Conservation (phyloP, 2,797 vertebrate genomes). For the Antennarius maculatus region DNA sequence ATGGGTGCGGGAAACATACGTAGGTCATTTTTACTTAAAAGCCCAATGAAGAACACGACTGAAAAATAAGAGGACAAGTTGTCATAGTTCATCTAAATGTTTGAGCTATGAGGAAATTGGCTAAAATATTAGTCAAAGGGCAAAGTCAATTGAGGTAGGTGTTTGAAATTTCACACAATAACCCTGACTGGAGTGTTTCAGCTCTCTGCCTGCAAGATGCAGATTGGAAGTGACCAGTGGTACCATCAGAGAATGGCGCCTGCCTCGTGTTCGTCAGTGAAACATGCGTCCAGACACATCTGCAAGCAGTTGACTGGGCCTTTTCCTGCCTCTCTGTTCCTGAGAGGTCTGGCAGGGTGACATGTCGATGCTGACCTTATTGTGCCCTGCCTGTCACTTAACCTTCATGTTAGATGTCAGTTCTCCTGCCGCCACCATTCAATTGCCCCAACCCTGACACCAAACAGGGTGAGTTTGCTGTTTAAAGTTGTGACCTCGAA, state of each 20-base stretch:
- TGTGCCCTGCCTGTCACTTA: slow-evolving; percentile 83
- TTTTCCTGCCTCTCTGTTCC: slow-evolving; percentile 76
- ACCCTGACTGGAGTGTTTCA: slow-evolving; percentile 55
- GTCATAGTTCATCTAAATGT: slow-evolving; percentile 31
- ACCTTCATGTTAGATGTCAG: slow-evolving; percentile 81
- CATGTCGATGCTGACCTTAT: slow-evolving; percentile 79
- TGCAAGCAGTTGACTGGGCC: slow-evolving; percentile 83
- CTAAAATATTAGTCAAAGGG: slow-evolving; percentile 61
- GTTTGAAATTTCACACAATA: slow-evolving; percentile 59
- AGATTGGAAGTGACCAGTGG: slow-evolving; percentile 83
- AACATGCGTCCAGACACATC: slow-evolving; percentile 82
- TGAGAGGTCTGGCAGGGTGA: slow-evolving; percentile 81
- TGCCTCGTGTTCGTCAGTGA: slow-evolving; percentile 79
- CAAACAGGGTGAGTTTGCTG: slow-evolving; percentile 53
- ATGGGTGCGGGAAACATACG: neutral
- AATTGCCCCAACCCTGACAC: slow-evolving; percentile 65
- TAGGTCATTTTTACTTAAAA: neutral
- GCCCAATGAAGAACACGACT: neutral
- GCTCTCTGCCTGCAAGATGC: slow-evolving; percentile 65
- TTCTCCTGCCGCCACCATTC: slow-evolving; percentile 69
- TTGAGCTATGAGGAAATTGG: slow-evolving; percentile 47
- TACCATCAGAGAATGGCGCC: slow-evolving; percentile 80
- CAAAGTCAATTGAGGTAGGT: slow-evolving; percentile 44
- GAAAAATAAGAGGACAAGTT: neutral
- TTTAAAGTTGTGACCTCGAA: slow-evolving; percentile 72